phyloP scores from a whole-genome alignment of 2,888 invertebrate genomes.

The Cyclophora punctaria region DNA sequence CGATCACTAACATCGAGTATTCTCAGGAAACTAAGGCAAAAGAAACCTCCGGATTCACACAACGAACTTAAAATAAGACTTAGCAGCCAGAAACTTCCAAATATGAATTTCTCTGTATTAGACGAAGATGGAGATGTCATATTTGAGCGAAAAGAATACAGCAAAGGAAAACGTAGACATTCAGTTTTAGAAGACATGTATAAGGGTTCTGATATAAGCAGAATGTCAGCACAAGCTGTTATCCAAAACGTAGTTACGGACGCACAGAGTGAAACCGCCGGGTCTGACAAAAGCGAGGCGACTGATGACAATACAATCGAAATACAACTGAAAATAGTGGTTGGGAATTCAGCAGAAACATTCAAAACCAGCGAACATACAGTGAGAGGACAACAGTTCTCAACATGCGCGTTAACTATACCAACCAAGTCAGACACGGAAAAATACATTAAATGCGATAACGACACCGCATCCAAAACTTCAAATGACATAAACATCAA shows the following conservation, averaged over 20 bases:
- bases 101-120: slow-evolving; percentile 5
- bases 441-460: slow-evolving; percentile 1
- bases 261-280: slow-evolving; percentile 14
- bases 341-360: slow-evolving; percentile 17
- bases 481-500: slow-evolving; percentile 46
- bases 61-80: too few relatives aligned
- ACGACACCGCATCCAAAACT: slow-evolving; percentile 26
- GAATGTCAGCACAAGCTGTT: slow-evolving; percentile 28
- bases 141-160: slow-evolving; percentile 46
- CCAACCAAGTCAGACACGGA: too few relatives aligned
- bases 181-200: slow-evolving; percentile 23
- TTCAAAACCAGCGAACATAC: neutral
- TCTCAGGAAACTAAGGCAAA: too few relatives aligned
- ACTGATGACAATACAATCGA: slow-evolving; percentile 47
- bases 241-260: slow-evolving; percentile 20
- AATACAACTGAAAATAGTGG: slow-evolving; percentile 49
- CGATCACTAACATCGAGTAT: too few relatives aligned
- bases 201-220: slow-evolving; percentile 36
- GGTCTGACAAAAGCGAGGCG: slow-evolving; percentile 21
- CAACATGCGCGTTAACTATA: too few relatives aligned
- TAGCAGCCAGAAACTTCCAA: too few relatives aligned
- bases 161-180: slow-evolving; percentile 11
- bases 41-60: too few relatives aligned
- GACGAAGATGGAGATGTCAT: slow-evolving; percentile 47
- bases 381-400: too few relatives aligned